Conservation (phyloP, 2,113 vertebrate genomes). For the Lathamus discolor region DNA sequence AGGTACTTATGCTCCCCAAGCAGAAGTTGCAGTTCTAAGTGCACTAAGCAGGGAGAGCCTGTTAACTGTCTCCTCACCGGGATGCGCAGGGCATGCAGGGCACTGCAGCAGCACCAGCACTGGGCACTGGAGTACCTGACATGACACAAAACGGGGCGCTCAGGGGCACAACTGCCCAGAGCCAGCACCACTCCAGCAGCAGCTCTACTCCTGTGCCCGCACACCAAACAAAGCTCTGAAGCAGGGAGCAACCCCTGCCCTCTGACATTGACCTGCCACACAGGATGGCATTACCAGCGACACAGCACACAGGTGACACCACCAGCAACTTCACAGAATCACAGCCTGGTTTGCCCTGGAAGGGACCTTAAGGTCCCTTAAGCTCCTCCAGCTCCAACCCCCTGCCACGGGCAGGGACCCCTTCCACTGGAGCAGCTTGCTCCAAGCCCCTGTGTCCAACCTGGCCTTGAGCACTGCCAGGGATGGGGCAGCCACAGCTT, state of each 20-base stretch:
- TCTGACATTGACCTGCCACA: rapidly evolving
- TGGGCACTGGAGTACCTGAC: rapidly evolving
- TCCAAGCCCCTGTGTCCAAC: neutral
- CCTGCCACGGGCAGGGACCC: neutral
- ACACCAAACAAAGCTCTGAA: rapidly evolving
- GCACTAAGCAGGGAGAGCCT: neutral
- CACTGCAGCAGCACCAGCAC: rapidly evolving
- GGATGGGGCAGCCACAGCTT: neutral
- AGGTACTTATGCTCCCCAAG: neutral
- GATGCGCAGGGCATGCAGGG: rapidly evolving
- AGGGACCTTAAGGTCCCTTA: neutral
- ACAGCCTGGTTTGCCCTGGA: neutral
- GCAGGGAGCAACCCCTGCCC: neutral
- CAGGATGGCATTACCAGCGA: rapidly evolving
- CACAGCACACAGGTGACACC: rapidly evolving
- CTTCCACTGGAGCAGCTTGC: neutral
- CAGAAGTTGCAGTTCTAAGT: neutral
- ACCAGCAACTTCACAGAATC: neutral
- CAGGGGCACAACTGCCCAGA: rapidly evolving
- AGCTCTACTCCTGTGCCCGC: rapidly evolving
- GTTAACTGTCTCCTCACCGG: rapidly evolving
- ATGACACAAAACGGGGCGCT: rapidly evolving
- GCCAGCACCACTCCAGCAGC: rapidly evolving
- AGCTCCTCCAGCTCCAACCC: neutral
- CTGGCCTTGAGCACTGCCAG: too few relatives aligned